Evolutionary conservation across 2,797 vertebrate genomes (phyloP), one percentile per base, ranked within the genome.

Genomic region (Hippocampus kuda): DNA sequence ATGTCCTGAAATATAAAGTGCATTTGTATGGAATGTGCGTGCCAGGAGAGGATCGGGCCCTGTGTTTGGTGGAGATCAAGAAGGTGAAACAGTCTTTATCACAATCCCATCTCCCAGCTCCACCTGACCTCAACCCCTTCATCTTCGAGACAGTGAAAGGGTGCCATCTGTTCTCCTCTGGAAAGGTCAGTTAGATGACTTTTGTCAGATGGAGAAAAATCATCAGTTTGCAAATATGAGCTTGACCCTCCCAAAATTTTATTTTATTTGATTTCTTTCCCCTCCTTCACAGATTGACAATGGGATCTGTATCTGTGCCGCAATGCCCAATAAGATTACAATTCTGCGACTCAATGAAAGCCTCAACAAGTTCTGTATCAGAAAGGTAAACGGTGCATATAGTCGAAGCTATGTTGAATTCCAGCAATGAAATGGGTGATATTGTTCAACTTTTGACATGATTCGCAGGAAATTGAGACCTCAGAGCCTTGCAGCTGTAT

Each of bases 401-500:
- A 34, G 4, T 1, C 15, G 42, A n/a, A 7, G 22, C 26, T 27
- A 16, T 46, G n/a, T 46, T 48, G 10, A 26, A 26, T 26, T 24
- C 24, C 1, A 24, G 22, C 8, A 64, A 64, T n/a, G 42, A 46
- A 10, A 12, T 46, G n/a, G n/a, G 22, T 24, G 12, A 2, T 26
- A 15, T 42, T 41, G 7, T 38, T 68, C 13, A 71, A 57, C 4
- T 22, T 70, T 26, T 63, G 9, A 70, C 69, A 77, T 34, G 75
- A 7, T 81, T 77, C 76, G 48, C 84, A 98, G 96, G 97, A 99
- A 88, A 98, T 98, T 9, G 97, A 99, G 89, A 99, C 97, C 2
- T 95, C 95, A 0, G 97, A 99, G 87, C 96, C 97, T 12, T 99
- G 97, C 89, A 98, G 95, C 90, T 99, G 97, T 70, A 94, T 99